Evolutionary conservation across 2,113 vertebrate species (phyloP), one percentile per base, ranked within the genome.

Genomic region (Gymnogyps californianus): DNA sequence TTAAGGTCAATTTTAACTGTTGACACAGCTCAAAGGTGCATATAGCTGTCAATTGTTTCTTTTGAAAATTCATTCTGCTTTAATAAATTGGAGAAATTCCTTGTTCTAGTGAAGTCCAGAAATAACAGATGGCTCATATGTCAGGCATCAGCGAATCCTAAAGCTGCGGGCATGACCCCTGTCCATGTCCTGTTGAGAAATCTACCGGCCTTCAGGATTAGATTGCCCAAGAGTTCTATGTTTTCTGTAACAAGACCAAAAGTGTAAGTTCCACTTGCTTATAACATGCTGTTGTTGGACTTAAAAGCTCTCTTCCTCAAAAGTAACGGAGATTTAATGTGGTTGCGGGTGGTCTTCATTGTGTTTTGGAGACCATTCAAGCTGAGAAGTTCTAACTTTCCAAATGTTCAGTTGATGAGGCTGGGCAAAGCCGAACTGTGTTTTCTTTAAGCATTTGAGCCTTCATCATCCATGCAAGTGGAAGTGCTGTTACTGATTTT

Each of bases 81-180:
- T 69, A 78, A 44, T 87, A 72, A 83, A 59, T 83, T 64, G 67
- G 64, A 95, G 83, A 97, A 87, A 84, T 95, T 71, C 22, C 61
- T 77, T 57, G 21, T 81, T 95, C 51, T 80, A 84, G 57, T 34
- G 19, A 71, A 85, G 77, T 71, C 84, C 47, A 76, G 46, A 55
- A 90, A 87, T 71, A 92, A 49, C 94, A 96, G 92, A 90, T 95
- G 95, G 57, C 54, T 89, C 9, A 6, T 38, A 29, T 78, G 26
- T 87, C 77, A 91, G 72, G 16, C 69, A 78, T 94, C 93, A 91
- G 77, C 94, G 78, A 78, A 71, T 96, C 42, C 16, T 66, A 26
- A 83, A 83, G 64, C 52, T 90, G n/a, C 66, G 55, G 51, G 8
- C 52, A 44, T 83, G 79, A 92, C 88, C 92, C 49, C 57, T 83